A percentile compares a stretch with the other conserved stretches of the same genome.
phyloP scores from a whole-genome alignment of 2,113 vertebrate species.

The Callopanchax toddi region DNA sequence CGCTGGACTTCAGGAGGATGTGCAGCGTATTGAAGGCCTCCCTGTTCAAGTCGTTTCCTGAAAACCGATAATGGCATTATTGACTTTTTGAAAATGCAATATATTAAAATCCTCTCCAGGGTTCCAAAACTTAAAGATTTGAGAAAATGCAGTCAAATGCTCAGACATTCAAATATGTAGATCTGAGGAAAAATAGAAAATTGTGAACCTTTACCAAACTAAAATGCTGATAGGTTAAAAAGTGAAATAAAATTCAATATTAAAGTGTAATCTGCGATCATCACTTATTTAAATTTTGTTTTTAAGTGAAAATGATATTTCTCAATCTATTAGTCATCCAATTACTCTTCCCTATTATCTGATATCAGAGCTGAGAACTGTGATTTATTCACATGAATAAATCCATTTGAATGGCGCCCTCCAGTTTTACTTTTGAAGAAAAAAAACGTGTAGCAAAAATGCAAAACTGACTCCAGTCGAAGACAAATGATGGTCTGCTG shows the following conservation, averaged over 20 bases:
- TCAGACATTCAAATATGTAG: no score
- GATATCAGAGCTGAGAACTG: constrained; percentile 1
- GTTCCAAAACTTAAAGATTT: background rate
- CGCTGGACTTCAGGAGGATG: constrained; percentile 85
- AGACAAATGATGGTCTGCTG: constrained; percentile 14
- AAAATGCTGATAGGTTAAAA: background rate
- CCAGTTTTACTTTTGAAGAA: no score
- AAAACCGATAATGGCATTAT: constrained; percentile 20
- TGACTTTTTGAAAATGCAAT: constrained; percentile 11
- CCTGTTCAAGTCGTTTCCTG: constrained; percentile 71
- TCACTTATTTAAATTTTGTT: no score
- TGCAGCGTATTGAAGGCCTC: constrained; percentile 81
- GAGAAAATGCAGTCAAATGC: no score
- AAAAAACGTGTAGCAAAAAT: no score
- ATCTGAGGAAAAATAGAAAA: no score
- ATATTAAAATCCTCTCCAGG: background rate
- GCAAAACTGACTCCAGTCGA: background rate
- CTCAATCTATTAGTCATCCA: no score
- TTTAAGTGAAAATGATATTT: no score
- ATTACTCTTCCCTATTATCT: no score
- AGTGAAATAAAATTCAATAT: background rate
- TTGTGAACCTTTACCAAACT: background rate
- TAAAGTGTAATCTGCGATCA: no score
- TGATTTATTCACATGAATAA: background rate
- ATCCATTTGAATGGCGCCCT: background rate